Conservation (phyloP, 2,797 vertebrate genomes). For the Anniella stebbinsi region DNA sequence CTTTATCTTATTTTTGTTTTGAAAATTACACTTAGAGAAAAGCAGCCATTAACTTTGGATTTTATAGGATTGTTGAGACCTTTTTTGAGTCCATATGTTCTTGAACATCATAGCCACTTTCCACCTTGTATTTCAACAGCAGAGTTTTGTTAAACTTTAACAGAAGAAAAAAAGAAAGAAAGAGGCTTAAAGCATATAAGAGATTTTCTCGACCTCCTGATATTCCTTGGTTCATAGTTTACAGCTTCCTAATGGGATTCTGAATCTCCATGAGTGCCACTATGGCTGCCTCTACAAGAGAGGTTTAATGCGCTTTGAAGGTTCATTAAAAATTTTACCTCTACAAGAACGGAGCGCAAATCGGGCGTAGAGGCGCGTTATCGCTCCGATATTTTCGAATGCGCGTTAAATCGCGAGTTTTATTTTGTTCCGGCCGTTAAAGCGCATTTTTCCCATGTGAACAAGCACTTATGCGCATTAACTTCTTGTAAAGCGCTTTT, state of each 20-base stretch:
- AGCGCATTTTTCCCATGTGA: no score
- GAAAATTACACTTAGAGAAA: neutral
- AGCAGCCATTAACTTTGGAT: slow-evolving; percentile 46
- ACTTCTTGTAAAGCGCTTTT: no score
- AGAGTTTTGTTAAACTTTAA: slow-evolving; percentile 50
- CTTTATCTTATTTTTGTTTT: neutral
- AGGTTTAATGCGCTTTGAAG: no score
- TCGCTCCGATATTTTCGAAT: no score
- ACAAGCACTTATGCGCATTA: no score
- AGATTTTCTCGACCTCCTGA: slow-evolving; percentile 15
- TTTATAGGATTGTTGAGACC: slow-evolving; percentile 63
- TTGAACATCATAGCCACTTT: slow-evolving; percentile 42
- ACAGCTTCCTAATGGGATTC: slow-evolving; percentile 57
- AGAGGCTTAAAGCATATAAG: slow-evolving; percentile 43
- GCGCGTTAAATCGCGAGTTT: no score
- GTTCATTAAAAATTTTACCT: no score
- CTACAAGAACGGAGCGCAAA: no score
- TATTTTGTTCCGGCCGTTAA: no score
- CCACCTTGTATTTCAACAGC: slow-evolving; percentile 48
- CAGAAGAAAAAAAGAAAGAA: slow-evolving; percentile 30
- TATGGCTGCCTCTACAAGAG: no score
- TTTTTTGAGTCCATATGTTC: slow-evolving; percentile 69
- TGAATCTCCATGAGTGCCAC: slow-evolving; percentile 8
- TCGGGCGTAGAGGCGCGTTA: no score
- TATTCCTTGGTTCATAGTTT: slow-evolving; percentile 60